Conservation (phyloP, 2,888 invertebrate genomes). For the Malthinus seriepunctatus region DNA sequence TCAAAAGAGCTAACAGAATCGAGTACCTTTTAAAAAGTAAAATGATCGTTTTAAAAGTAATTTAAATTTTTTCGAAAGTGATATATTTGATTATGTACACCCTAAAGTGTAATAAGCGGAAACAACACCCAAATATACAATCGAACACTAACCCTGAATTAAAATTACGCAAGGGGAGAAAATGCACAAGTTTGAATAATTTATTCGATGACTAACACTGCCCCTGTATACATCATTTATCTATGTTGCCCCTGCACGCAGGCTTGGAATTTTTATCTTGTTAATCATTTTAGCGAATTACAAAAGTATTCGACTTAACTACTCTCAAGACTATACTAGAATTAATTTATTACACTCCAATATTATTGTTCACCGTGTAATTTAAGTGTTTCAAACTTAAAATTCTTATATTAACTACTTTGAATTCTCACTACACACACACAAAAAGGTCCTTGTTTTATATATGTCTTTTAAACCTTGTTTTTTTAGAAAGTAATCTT, state of each 20-base stretch:
- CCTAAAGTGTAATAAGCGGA: not conserved
- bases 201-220: slow-evolving; percentile 19
- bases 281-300: slow-evolving; percentile 5
- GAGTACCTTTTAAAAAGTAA: too few relatives aligned
- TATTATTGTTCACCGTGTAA: not conserved
- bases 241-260: slow-evolving; percentile 2
- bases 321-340: slow-evolving; percentile 2
- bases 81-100: too few relatives aligned
- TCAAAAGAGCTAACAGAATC: too few relatives aligned
- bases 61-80: too few relatives aligned
- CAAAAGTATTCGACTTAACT: slow-evolving; percentile 1
- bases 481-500: too few relatives aligned
- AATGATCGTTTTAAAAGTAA: too few relatives aligned
- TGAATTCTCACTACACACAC: too few relatives aligned
- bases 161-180: slow-evolving; percentile 15
- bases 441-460: too few relatives aligned
- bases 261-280: slow-evolving; percentile 4
- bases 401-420: too few relatives aligned
- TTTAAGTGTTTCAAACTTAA: too few relatives aligned
- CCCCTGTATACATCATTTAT: slow-evolving; percentile 4
- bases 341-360: slow-evolving; percentile 1
- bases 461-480: too few relatives aligned
- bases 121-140: slow-evolving; percentile 8
- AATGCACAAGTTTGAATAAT: slow-evolving; percentile 16
- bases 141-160: slow-evolving; percentile 11